phyloP scores from a whole-genome alignment of 2,113 vertebrate genomes.

The Phodopus roborovskii region DNA sequence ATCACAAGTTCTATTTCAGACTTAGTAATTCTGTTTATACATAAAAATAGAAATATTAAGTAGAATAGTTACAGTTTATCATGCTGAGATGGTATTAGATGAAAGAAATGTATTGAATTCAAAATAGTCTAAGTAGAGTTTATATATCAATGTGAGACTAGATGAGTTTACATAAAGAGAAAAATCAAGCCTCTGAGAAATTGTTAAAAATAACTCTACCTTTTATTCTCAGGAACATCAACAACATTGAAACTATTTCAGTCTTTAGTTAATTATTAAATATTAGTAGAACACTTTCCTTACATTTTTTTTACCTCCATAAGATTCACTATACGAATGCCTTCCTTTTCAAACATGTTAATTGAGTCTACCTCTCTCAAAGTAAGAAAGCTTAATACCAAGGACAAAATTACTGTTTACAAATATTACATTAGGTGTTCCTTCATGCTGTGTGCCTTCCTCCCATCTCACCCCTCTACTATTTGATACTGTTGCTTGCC shows the following conservation, averaged over 20 bases:
- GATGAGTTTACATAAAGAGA: slow-evolving; percentile 9
- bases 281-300: background rate
- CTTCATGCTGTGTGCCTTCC: background rate
- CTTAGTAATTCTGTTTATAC: background rate
- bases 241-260: background rate
- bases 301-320: background rate
- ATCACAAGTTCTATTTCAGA: background rate
- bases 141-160: background rate
- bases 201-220: background rate
- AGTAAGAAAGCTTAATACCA: background rate
- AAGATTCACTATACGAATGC: background rate
- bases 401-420: background rate
- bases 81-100: background rate
- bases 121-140: background rate
- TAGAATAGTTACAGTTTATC: background rate
- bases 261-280: slow-evolving; percentile 12
- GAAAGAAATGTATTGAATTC: background rate
- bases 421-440: background rate
- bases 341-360: background rate
- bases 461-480: background rate
- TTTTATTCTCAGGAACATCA: background rate
- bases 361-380: background rate
- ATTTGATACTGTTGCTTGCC: background rate
- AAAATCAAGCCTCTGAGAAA: background rate
- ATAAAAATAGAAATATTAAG: background rate